Conservation (phyloP, 2,113 vertebrate genomes). For the Cheilinus undulatus region DNA sequence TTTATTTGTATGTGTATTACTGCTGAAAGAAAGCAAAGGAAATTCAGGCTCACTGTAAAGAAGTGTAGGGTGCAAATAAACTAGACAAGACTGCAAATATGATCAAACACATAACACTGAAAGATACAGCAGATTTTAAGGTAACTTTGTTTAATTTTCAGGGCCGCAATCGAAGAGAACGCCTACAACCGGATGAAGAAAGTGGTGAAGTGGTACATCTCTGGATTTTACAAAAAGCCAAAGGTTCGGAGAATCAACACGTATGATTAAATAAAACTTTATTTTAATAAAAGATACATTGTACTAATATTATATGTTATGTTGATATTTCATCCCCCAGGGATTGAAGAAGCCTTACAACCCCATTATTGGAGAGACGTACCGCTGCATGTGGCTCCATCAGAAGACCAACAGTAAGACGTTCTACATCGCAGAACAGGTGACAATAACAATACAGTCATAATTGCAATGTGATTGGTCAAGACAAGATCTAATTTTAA, state of each 20-base stretch:
- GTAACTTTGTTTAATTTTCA: slow-evolving; percentile 58
- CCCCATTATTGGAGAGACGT: slow-evolving; percentile 97
- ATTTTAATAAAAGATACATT: too few relatives aligned
- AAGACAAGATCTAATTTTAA: neutral
- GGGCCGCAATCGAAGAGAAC: slow-evolving; percentile 96
- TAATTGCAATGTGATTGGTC: neutral
- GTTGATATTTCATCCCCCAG: slow-evolving; percentile 69
- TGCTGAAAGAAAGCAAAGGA: neutral
- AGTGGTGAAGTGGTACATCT: slow-evolving; percentile 99
- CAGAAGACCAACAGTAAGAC: slow-evolving; percentile 96
- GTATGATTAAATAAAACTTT: neutral
- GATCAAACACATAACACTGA: neutral
- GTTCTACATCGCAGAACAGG: slow-evolving; percentile 98
- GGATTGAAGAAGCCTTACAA: slow-evolving; percentile 99
- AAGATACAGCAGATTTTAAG: neutral
- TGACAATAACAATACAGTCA: slow-evolving; percentile 53
- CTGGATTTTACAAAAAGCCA: slow-evolving; percentile 99
- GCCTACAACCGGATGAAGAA: slow-evolving; percentile 97
- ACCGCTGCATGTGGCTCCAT: slow-evolving; percentile 97
- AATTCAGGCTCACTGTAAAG: neutral
- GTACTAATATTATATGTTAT: neutral
- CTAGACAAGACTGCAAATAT: neutral
- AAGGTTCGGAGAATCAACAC: slow-evolving; percentile 82
- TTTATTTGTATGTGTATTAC: too few relatives aligned
- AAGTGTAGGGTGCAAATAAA: neutral